These are phyloP conservation scores for Drosophila subpulchrella DNA, from an alignment of 1,140 invertebrate species.

Conservation along the genomic window DNA sequence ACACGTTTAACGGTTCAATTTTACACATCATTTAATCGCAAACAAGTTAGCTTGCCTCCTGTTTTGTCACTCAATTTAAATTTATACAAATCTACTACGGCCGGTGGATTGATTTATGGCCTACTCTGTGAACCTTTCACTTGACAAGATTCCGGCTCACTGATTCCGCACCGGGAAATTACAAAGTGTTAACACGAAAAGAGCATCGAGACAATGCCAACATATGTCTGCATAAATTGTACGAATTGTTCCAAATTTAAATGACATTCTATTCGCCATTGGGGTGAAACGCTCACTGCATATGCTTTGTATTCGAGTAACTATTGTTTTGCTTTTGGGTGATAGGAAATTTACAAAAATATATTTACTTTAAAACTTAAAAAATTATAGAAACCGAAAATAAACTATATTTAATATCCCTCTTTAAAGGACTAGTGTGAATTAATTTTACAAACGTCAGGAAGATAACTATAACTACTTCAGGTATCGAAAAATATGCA, in stretches of 20 bases:
- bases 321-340: neutral
- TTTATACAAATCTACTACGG: slow-evolving; percentile 60
- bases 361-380: no score
- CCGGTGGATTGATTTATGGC: slow-evolving; percentile 73
- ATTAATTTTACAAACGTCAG: no score
- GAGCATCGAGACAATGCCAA: slow-evolving; percentile 47
- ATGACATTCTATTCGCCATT: neutral
- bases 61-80: slow-evolving; percentile 80
- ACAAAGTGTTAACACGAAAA: slow-evolving; percentile 82
- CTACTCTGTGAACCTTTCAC: slow-evolving; percentile 67
- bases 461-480: no score
- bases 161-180: slow-evolving; percentile 70
- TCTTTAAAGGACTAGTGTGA: no score
- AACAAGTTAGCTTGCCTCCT: slow-evolving; percentile 65
- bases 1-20: slow-evolving; percentile 82
- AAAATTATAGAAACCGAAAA: no score
- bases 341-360: neutral
- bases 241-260: slow-evolving; percentile 33
- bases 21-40: slow-evolving; percentile 82
- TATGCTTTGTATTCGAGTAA: neutral
- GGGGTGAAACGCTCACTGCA: slow-evolving; percentile 10
- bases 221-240: slow-evolving; percentile 43
- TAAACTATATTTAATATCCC: no score
- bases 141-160: slow-evolving; percentile 73
- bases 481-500: no score